A percentile compares a stretch with the other conserved stretches of the same genome.
Conservation (phyloP, 2,797 vertebrate genomes). For the Pseudomugil tenellus region DNA sequence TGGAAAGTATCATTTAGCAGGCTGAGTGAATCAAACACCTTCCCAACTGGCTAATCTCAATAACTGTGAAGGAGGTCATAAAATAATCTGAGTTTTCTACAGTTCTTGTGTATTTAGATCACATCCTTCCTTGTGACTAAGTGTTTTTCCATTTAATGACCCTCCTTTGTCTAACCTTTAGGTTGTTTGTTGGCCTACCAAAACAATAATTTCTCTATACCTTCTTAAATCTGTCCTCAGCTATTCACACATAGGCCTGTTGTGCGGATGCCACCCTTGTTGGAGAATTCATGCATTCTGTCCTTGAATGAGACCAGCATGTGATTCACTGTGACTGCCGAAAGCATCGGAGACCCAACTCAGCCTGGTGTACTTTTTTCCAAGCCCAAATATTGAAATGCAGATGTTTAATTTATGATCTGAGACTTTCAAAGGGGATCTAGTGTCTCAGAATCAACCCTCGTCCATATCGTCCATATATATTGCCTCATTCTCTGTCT, state of each 20-base stretch:
- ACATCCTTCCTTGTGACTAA: conserved; percentile 53
- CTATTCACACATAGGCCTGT: conserved; percentile 50
- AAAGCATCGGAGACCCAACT: conserved; percentile 39
- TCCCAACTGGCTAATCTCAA: conserved; percentile 1
- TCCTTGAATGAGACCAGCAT: conserved; percentile 35
- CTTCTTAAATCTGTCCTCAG: conserved; percentile 72
- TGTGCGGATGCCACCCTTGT: conserved; percentile 56
- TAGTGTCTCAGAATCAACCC: conserved; percentile 65
- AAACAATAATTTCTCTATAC: conserved; percentile 61
- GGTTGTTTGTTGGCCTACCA: conserved; percentile 54
- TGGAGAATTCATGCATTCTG: conserved; percentile 47
- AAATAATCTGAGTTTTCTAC: conserved; percentile 20
- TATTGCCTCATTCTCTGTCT: conserved; percentile 66
- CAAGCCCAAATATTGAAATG: conserved; percentile 65
- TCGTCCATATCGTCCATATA: conserved; percentile 67
- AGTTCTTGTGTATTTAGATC: conserved; percentile 52
- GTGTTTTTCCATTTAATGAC: conserved; percentile 43
- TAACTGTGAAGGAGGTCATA: conserved; percentile 11
- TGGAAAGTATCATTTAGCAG: background rate
- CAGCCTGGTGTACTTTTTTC: conserved; percentile 46
- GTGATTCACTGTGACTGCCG: conserved; percentile 50
- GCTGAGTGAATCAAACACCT: background rate
- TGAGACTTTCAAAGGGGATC: conserved; percentile 67
- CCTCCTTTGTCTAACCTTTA: conserved; percentile 57
- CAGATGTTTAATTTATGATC: conserved; percentile 76